A percentile compares a stretch with the other conserved stretches of the same genome.
Conservation (phyloP, 2,888 invertebrate genomes). For the Halictus quadricinctus region DNA sequence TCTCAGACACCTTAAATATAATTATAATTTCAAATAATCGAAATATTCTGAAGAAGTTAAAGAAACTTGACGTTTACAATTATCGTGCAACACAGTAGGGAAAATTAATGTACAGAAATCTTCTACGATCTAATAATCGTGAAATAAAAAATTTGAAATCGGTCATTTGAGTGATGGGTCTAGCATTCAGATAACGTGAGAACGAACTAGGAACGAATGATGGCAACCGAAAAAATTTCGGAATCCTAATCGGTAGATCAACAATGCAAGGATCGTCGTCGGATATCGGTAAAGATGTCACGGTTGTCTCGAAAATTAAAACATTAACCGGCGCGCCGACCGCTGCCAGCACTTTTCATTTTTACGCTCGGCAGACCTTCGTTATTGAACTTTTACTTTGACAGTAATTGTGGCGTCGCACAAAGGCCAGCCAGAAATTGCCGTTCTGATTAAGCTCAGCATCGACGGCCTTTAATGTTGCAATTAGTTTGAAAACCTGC, state of each 20-base stretch:
- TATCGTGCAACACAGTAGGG: not conserved
- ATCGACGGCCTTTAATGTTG: conserved; percentile 13
- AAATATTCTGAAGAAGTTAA: too few relatives aligned
- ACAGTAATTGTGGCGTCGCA: conserved; percentile 19
- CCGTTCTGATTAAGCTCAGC: conserved; percentile 10
- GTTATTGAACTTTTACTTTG: conserved; percentile 28
- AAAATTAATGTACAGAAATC: not conserved
- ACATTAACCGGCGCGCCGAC: not conserved
- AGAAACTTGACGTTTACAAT: too few relatives aligned
- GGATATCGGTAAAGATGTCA: not conserved
- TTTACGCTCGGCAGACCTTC: conserved; percentile 12
- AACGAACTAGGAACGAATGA: not conserved
- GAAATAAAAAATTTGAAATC: not conserved
- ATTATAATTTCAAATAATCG: too few relatives aligned
- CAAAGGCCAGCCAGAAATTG: conserved; percentile 8
- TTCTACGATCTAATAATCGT: not conserved
- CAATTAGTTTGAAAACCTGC: conserved; percentile 31
- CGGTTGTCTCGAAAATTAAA: not conserved
- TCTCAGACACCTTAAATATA: too few relatives aligned
- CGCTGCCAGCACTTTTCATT: conserved; percentile 4
- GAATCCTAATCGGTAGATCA: not conserved
- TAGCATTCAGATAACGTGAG: too few relatives aligned
- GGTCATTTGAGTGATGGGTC: too few relatives aligned
- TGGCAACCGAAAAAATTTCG: not conserved
- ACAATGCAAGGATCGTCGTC: not conserved